phyloP scores from a whole-genome alignment of 2,113 vertebrate genomes.

The Paradoxurus hermaphroditus region DNA sequence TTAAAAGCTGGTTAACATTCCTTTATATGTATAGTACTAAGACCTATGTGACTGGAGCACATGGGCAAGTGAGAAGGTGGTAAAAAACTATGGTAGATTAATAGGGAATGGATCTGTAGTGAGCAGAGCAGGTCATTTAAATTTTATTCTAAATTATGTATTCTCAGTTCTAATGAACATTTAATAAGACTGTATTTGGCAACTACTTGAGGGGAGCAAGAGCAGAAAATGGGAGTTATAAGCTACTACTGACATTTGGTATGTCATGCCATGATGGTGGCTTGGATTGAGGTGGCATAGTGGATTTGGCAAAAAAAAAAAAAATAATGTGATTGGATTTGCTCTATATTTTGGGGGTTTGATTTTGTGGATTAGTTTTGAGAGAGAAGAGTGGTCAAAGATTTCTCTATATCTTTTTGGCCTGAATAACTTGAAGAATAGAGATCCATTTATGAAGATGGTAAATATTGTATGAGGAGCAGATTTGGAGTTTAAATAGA shows the following conservation, averaged over 20 bases:
- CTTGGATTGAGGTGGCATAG: neutral
- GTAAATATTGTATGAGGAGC: neutral
- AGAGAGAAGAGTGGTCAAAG: neutral
- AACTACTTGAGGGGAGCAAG: neutral
- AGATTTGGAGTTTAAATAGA: neutral
- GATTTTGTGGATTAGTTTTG: neutral
- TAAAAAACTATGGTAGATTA: neutral
- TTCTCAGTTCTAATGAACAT: neutral
- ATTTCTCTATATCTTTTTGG: neutral
- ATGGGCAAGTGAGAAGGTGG: neutral
- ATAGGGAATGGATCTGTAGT: neutral
- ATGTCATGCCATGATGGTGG: neutral
- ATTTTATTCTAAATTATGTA: neutral
- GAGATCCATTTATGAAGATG: neutral
- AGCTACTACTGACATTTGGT: neutral
- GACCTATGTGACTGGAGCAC: neutral
- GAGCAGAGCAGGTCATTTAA: neutral
- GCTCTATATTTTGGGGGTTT: neutral
- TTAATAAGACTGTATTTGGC: neutral
- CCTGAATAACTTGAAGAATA: neutral
- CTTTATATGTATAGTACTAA: neutral
- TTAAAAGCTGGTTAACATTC: neutral
- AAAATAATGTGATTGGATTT: neutral
- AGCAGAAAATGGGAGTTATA: neutral
- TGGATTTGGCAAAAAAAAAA: neutral